Evolutionary conservation across 2,113 vertebrate species (phyloP).

Genomic region (Syrrhaptes paradoxus): DNA sequence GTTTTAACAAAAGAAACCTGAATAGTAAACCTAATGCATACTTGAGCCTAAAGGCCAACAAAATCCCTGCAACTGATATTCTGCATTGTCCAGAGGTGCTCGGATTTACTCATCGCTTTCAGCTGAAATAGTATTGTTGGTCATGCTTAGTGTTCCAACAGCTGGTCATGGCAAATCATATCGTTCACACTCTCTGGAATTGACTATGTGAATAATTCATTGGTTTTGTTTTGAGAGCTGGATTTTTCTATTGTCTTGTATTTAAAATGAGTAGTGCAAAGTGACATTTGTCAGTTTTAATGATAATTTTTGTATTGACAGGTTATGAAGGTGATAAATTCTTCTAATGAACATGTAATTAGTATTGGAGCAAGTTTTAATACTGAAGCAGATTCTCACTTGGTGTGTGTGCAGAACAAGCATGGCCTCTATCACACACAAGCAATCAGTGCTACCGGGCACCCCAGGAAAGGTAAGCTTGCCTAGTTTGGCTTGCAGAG

Average conservation of each 20-base stretch:
- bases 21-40: neutral
- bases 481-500: neutral
- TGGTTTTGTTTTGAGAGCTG: neutral
- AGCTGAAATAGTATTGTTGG: neutral
- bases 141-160: neutral
- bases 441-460: slow-evolving; percentile 84
- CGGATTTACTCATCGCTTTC: neutral
- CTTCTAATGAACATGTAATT: slow-evolving; percentile 93
- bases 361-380: slow-evolving; percentile 91
- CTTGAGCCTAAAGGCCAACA: neutral
- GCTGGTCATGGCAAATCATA: neutral
- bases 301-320: slow-evolving; percentile 47
- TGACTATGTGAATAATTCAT: neutral
- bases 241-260: neutral
- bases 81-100: neutral
- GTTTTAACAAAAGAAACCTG: neutral
- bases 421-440: slow-evolving; percentile 90
- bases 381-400: slow-evolving; percentile 89
- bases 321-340: slow-evolving; percentile 89
- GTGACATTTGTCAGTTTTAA: neutral
- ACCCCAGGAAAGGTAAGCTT: slow-evolving; percentile 85
- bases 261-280: neutral
- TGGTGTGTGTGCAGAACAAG: slow-evolving; percentile 90
- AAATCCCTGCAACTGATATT: neutral
- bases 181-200: neutral